Conservation (phyloP, 2,797 vertebrate species). For the Kryptolebias ocellatus region DNA sequence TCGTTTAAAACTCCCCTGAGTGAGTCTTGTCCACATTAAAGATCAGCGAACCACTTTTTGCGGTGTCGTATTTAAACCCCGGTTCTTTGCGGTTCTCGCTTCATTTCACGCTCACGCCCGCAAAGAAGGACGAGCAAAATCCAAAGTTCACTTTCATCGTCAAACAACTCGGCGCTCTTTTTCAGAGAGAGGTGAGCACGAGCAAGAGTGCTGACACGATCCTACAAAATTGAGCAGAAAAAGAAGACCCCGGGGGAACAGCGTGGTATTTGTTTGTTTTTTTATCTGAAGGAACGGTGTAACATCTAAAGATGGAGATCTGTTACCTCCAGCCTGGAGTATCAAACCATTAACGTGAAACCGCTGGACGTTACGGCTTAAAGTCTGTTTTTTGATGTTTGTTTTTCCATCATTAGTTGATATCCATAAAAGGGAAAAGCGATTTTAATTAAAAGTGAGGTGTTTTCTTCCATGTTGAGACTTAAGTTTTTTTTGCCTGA, state of each 20-base stretch:
- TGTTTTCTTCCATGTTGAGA: slow-evolving; percentile 5
- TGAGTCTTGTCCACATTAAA: too few relatives aligned
- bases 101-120: too few relatives aligned
- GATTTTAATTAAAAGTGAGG: slow-evolving; percentile 22
- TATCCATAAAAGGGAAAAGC: slow-evolving; percentile 19
- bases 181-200: neutral
- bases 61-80: too few relatives aligned
- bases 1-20: too few relatives aligned
- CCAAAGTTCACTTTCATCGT: slow-evolving; percentile 1
- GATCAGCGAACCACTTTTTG: too few relatives aligned
- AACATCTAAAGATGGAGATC: slow-evolving; percentile 21
- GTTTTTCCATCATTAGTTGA: slow-evolving; percentile 37
- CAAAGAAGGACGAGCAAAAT: neutral
- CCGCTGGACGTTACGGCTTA: neutral
- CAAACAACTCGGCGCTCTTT: neutral
- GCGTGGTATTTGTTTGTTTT: neutral
- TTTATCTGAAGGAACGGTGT: neutral
- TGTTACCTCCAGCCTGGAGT: slow-evolving; percentile 12
- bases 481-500: slow-evolving; percentile 3
- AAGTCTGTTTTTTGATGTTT: slow-evolving; percentile 5
- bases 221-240: neutral
- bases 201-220: neutral
- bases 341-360: too few relatives aligned
- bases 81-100: too few relatives aligned
- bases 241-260: slow-evolving; percentile 3